These are phyloP conservation scores for Okapia johnstoni DNA, from an alignment of 2,113 vertebrate species.

Conservation along the genomic window DNA sequence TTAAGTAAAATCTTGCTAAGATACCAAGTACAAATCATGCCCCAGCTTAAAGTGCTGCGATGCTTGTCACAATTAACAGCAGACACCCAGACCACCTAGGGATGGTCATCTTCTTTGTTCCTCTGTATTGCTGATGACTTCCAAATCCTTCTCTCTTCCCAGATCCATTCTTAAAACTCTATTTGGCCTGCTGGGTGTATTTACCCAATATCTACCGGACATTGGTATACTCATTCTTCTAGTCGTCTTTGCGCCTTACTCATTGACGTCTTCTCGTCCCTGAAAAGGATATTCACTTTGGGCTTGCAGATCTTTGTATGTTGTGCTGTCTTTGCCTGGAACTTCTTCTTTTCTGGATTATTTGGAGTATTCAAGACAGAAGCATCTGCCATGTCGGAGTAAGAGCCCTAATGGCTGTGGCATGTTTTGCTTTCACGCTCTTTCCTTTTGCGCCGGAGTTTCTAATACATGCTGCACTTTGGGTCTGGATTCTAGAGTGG, in stretches of 20 bases:
- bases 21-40: not conserved
- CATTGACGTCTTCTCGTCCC: not conserved
- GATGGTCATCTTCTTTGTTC: not conserved
- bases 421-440: not conserved
- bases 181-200: not conserved
- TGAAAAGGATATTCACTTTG: not conserved
- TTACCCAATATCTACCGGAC: not conserved
- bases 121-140: not conserved
- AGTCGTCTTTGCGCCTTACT: not conserved
- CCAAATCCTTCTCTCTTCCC: not conserved
- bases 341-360: not conserved
- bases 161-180: not conserved
- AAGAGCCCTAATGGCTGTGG: not conserved
- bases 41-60: rapidly evolving
- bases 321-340: not conserved
- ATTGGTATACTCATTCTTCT: rapidly evolving
- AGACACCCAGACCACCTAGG: not conserved
- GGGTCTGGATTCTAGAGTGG: not conserved
- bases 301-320: not conserved
- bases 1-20: not conserved
- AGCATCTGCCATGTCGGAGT: not conserved
- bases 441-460: not conserved
- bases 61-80: too few relatives aligned
- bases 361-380: not conserved
- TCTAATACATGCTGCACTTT: not conserved